Percentiles rank a stretch among this genome's conserved stretches.
These are phyloP conservation scores for Caenorhabditis sulstoni DNA, from an alignment of 2,888 invertebrate species.

Conservation along the genomic window DNA sequence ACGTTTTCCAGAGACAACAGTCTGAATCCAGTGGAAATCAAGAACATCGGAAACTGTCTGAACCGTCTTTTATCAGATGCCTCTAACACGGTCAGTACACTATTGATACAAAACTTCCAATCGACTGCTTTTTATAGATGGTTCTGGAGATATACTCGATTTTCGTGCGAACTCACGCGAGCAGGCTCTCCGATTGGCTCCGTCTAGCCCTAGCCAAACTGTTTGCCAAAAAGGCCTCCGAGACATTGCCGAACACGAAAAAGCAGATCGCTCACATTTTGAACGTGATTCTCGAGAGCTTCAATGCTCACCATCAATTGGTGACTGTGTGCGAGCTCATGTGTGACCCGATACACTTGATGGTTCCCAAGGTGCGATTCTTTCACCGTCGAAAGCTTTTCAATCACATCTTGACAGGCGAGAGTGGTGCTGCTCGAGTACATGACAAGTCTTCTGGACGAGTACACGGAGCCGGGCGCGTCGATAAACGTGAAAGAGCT, in stretches of 20 bases:
- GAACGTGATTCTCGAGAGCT: conserved; percentile 48
- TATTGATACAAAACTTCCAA: too few relatives aligned
- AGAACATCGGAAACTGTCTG: conserved; percentile 49
- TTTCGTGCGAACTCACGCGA: conserved; percentile 44
- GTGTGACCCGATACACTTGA: conserved; percentile 53
- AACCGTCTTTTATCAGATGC: conserved; percentile 47
- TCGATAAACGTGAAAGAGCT: conserved; percentile 32
- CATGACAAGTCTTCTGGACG: conserved; percentile 43
- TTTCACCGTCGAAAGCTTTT: too few relatives aligned
- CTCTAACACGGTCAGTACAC: too few relatives aligned
- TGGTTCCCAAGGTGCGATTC: conserved; percentile 40
- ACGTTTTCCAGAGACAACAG: conserved; percentile 34
- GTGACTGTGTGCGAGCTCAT: conserved; percentile 54
- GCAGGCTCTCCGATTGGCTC: conserved; percentile 46
- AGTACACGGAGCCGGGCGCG: conserved; percentile 40
- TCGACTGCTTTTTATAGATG: too few relatives aligned
- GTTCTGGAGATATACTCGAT: conserved; percentile 41
- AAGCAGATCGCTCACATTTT: conserved; percentile 40
- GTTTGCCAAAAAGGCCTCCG: conserved; percentile 42
- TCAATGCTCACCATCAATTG: conserved; percentile 48
- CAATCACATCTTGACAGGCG: too few relatives aligned
- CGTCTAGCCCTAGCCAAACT: conserved; percentile 37
- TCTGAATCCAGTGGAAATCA: conserved; percentile 35
- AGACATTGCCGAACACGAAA: conserved; percentile 38
- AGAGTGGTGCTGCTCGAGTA: conserved; percentile 51